Conservation (phyloP, 2,797 vertebrate genomes). For the Hirundo rustica region DNA sequence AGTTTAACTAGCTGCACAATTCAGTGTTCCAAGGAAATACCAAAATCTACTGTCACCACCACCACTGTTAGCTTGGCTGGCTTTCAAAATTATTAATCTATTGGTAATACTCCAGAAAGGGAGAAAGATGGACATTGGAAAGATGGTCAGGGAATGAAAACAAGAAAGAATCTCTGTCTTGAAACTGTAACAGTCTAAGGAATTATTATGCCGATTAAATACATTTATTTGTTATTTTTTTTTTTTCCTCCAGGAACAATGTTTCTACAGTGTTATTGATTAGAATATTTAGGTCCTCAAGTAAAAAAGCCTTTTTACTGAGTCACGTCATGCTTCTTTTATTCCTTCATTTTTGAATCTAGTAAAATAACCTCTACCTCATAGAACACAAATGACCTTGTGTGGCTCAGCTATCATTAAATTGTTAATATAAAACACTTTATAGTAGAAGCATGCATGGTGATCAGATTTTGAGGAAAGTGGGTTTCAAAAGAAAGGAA, state of each 20-base stretch:
- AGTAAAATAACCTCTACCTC: background rate
- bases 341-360: background rate
- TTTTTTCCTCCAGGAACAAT: background rate
- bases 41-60: background rate
- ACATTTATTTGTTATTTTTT: background rate
- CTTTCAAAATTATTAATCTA: background rate
- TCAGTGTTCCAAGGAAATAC: background rate
- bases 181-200: background rate
- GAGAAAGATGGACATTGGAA: background rate
- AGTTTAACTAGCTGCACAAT: background rate
- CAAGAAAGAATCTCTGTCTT: background rate
- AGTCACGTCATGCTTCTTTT: background rate
- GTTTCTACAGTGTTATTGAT: background rate
- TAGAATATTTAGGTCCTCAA: background rate
- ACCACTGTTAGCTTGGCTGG: background rate
- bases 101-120: background rate
- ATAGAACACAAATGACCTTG: background rate
- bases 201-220: background rate
- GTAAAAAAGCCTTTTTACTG: background rate
- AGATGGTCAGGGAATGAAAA: background rate
- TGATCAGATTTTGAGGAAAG: background rate
- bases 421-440: constrained; percentile 5
- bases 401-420: background rate
- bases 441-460: background rate
- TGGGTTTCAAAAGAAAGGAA: background rate